phyloP scores from a whole-genome alignment of 2,113 vertebrate genomes.

The Dasyurus viverrinus region DNA sequence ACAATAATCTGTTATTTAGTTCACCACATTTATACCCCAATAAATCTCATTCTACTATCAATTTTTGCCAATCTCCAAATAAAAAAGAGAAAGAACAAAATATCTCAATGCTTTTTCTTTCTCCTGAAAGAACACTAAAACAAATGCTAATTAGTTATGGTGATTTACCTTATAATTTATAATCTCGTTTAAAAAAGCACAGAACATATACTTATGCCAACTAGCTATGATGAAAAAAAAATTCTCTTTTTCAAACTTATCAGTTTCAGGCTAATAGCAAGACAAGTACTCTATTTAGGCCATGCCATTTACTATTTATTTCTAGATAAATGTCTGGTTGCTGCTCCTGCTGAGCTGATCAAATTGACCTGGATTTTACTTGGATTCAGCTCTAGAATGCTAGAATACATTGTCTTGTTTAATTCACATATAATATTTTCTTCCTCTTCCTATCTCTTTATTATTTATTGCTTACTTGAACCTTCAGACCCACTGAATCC shows the following conservation, averaged over 20 bases:
- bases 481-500: neutral
- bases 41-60: slow-evolving; percentile 40
- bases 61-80: slow-evolving; percentile 43
- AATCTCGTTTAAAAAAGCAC: slow-evolving; percentile 16
- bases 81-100: slow-evolving; percentile 60
- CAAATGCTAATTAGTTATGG: slow-evolving; percentile 46
- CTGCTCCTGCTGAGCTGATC: neutral
- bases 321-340: neutral
- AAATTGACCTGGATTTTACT: neutral
- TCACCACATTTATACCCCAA: slow-evolving; percentile 41
- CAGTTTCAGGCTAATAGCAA: neutral
- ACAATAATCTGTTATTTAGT: slow-evolving; percentile 61
- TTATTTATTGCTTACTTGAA: neutral
- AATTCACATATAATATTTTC: neutral
- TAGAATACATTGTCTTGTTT: slow-evolving; percentile 4
- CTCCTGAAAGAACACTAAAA: slow-evolving; percentile 40
- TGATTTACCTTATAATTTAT: slow-evolving; percentile 71
- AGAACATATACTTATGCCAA: neutral
- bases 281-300: neutral
- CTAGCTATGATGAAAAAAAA: neutral
- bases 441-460: slow-evolving; percentile 7
- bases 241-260: neutral
- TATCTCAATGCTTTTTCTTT: slow-evolving; percentile 15
- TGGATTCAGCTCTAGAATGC: neutral
- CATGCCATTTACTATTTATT: neutral